These are phyloP conservation scores for Astyanax mexicanus DNA, from an alignment of 2,797 vertebrate species.

Conservation along the genomic window DNA sequence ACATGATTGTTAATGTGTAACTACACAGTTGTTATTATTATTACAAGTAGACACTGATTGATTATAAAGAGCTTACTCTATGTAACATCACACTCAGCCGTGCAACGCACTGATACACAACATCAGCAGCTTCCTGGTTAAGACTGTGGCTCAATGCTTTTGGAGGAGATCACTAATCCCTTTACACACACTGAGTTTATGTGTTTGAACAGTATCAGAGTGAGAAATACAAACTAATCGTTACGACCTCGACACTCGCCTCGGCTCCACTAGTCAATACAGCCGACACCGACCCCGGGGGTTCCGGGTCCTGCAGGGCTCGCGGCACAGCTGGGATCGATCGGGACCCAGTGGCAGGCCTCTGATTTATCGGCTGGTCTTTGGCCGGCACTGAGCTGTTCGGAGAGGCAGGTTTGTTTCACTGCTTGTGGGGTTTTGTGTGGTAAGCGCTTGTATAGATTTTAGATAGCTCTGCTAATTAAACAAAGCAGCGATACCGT, in stretches of 20 bases:
- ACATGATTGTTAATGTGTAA: too few species aligned
- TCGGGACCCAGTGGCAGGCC: not conserved
- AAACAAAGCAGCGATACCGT: constrained; percentile 39
- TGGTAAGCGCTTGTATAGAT: constrained; percentile 48
- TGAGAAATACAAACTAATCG: not conserved
- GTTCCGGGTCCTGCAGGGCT: not conserved
- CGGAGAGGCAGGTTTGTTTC: not conserved
- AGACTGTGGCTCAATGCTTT: not conserved
- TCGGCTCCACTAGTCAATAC: not conserved
- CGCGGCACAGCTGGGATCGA: not conserved
- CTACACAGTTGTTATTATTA: too few species aligned
- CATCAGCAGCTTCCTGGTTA: not conserved
- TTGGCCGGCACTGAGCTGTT: not conserved
- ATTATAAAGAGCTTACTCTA: too few species aligned
- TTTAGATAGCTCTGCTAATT: constrained; percentile 51
- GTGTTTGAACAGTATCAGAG: not conserved
- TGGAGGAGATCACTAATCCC: not conserved
- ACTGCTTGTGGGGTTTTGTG: constrained; percentile 26
- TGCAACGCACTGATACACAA: too few species aligned
- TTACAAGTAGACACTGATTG: too few species aligned
- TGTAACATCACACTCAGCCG: too few species aligned
- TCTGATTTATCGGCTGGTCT: not conserved
- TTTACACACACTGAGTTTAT: not conserved
- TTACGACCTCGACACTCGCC: not conserved
- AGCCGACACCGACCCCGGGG: not conserved